Evolutionary conservation across 2,888 invertebrate genomes (phyloP).

Genomic region (Axea sp.): DNA sequence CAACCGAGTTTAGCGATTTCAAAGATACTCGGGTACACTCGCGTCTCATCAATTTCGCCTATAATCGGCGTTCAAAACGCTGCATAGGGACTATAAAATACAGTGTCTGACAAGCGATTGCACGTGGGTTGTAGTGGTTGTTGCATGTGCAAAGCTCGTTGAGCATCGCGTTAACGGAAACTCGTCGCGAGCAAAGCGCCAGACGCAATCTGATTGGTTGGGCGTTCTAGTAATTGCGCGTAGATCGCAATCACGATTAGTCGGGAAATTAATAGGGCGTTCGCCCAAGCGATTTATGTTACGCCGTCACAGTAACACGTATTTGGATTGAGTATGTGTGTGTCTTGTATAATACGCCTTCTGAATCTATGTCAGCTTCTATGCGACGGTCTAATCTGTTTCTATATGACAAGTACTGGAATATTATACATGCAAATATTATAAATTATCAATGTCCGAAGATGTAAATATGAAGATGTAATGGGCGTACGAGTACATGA

Average conservation of each 20-base stretch:
- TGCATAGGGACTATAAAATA: conserved; percentile 60
- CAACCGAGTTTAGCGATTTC: conserved; percentile 46
- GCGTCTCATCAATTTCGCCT: conserved; percentile 63
- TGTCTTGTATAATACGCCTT: conserved; percentile 51
- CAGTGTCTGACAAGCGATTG: conserved; percentile 60
- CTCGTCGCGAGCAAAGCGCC: conserved; percentile 68
- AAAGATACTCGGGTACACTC: conserved; percentile 55
- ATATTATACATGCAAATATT: conserved; percentile 55
- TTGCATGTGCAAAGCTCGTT: conserved; percentile 72
- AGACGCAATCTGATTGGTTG: conserved; percentile 71
- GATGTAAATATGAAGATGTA: conserved; percentile 49
- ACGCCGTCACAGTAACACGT: conserved; percentile 58
- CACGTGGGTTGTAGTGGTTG: conserved; percentile 53
- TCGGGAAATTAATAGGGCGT: conserved; percentile 75
- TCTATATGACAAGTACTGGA: conserved; percentile 36
- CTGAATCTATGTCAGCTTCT: conserved; percentile 56
- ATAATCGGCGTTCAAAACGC: conserved; percentile 61
- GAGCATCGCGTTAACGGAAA: conserved; percentile 69
- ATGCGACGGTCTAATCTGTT: conserved; percentile 48
- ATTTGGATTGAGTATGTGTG: conserved; percentile 27
- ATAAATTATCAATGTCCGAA: conserved; percentile 34
- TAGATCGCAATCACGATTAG: conserved; percentile 77
- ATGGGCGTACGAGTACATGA: conserved; percentile 26
- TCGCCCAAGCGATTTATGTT: conserved; percentile 72
- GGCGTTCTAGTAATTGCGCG: conserved; percentile 76